These are phyloP conservation scores for Phoxinus dragarum DNA, from an alignment of 2,797 vertebrate species.

Conservation along the genomic window DNA sequence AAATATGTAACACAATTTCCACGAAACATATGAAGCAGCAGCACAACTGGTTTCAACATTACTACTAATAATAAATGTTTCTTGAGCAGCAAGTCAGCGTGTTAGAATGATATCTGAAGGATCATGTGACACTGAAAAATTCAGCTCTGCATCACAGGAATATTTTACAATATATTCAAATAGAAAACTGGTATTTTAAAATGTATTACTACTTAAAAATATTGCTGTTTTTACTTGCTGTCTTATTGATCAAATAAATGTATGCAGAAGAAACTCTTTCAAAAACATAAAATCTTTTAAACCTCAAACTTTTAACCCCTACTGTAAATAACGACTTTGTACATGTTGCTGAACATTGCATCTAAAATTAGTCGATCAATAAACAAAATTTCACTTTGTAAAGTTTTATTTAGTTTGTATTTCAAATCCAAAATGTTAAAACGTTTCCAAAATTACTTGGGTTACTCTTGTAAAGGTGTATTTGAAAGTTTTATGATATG, in stretches of 20 bases:
- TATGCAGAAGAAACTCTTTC: neutral
- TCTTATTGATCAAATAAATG: neutral
- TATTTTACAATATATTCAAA: neutral
- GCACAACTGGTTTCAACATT: neutral
- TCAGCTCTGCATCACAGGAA: neutral
- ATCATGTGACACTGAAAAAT: neutral
- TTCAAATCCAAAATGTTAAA: neutral
- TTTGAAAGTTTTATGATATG: conserved; percentile 6
- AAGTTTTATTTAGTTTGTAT: neutral
- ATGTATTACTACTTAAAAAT: neutral
- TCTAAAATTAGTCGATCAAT: neutral
- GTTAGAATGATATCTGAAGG: too few species aligned
- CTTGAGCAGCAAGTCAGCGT: too few species aligned
- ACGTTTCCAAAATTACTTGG: neutral
- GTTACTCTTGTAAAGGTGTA: neutral
- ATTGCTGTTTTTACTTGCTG: neutral
- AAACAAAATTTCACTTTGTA: neutral
- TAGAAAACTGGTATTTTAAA: neutral
- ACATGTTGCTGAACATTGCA: neutral
- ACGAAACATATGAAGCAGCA: too few species aligned
- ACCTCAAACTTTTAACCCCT: neutral
- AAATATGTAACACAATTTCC: too few species aligned
- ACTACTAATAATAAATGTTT: neutral
- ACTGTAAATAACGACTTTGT: neutral
- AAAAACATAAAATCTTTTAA: neutral